phyloP scores from a whole-genome alignment of 2,888 invertebrate species.

The Phasia obesa region DNA sequence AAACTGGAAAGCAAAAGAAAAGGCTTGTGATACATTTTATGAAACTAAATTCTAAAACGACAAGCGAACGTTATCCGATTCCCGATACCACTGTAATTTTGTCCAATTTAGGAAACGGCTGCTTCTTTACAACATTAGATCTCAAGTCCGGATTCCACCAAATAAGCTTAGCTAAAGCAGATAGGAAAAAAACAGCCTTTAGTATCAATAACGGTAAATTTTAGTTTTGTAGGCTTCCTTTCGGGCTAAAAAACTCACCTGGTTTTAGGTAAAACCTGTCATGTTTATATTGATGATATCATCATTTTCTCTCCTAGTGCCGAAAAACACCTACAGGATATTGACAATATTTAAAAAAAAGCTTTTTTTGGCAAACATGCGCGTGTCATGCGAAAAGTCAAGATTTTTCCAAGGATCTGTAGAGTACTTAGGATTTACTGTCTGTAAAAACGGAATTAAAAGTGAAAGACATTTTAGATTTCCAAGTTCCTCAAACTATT shows the following conservation, averaged over 20 bases:
- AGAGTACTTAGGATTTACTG: background rate
- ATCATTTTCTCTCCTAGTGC: slow-evolving; percentile 5
- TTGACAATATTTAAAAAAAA: slow-evolving; percentile 20
- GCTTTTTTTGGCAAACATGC: too few species aligned
- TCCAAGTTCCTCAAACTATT: slow-evolving; percentile 20
- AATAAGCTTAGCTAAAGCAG: slow-evolving; percentile 33
- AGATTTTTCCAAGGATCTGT: background rate
- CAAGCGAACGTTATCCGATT: slow-evolving; percentile 43
- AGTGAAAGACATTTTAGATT: slow-evolving; percentile 8
- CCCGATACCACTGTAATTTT: slow-evolving; percentile 31
- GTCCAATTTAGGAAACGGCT: slow-evolving; percentile 8
- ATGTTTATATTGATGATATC: slow-evolving; percentile 38
- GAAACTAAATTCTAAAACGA: slow-evolving; percentile 37
- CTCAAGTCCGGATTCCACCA: slow-evolving; percentile 56
- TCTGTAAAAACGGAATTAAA: slow-evolving; percentile 9
- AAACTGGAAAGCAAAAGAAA: slow-evolving; percentile 35
- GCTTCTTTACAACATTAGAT: slow-evolving; percentile 40
- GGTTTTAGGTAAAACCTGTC: slow-evolving; percentile 15
- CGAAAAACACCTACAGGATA: slow-evolving; percentile 22
- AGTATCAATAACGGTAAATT: too few species aligned
- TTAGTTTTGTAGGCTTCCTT: too few species aligned
- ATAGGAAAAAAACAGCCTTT: slow-evolving; percentile 50
- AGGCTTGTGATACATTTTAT: slow-evolving; percentile 42
- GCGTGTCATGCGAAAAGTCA: too few species aligned
- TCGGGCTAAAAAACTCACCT: too few species aligned